These are phyloP conservation scores for Chinchilla lanigera DNA, from an alignment of 2,113 vertebrate genomes.

Conservation along the genomic window DNA sequence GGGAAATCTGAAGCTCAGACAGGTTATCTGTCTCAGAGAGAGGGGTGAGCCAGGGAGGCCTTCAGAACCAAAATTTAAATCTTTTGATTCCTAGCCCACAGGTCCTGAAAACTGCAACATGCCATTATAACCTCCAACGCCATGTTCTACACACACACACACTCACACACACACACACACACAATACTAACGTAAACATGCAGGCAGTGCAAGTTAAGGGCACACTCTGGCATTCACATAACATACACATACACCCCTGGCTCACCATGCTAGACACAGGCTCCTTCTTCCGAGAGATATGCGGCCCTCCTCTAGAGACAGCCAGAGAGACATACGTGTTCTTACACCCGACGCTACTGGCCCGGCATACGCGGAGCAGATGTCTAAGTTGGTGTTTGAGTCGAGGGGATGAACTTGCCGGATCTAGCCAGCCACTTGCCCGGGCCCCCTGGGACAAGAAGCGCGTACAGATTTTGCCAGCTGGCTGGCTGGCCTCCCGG, in stretches of 20 bases:
- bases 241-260: neutral
- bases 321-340: neutral
- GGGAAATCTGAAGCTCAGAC: constrained; percentile 56
- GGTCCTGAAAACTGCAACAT: neutral
- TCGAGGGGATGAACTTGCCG: constrained; percentile 49
- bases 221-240: neutral
- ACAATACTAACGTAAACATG: neutral
- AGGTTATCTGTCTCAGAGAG: neutral
- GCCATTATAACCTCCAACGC: no score
- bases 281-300: neutral
- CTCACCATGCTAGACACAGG: neutral
- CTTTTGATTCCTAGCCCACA: neutral
- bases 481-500: constrained; percentile 65
- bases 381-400: constrained; percentile 64
- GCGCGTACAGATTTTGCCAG: constrained; percentile 56
- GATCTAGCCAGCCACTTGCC: constrained; percentile 67
- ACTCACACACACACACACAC: neutral
- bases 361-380: constrained; percentile 45
- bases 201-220: neutral
- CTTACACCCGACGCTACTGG: neutral
- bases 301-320: neutral
- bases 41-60: neutral
- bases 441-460: constrained; percentile 39
- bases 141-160: neutral
- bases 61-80: neutral